A percentile compares a stretch with the other conserved stretches of the same genome.
phyloP scores from a whole-genome alignment of 1,140 invertebrate species.

The Heliothis subflexa region DNA sequence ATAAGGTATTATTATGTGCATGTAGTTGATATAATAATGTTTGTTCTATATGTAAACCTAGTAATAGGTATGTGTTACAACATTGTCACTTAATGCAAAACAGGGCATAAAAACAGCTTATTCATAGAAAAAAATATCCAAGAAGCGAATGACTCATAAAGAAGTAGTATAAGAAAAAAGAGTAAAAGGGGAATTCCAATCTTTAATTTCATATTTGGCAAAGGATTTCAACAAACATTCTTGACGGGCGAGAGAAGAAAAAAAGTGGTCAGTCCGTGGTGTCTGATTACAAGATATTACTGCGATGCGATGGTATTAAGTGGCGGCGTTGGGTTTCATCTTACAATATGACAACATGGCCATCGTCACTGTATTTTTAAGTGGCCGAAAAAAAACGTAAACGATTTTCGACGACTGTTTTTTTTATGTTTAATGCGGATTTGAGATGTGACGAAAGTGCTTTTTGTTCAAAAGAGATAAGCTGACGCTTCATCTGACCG shows the following conservation, averaged over 20 bases:
- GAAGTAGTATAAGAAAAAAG: no score
- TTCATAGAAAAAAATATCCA: no score
- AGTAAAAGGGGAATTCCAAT: not conserved
- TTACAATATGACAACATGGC: slow-evolving; percentile 52
- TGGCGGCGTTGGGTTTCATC: slow-evolving; percentile 48
- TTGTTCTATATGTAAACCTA: no score
- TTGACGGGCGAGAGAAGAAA: slow-evolving; percentile 30
- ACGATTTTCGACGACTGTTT: slow-evolving; percentile 21
- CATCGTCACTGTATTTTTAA: slow-evolving; percentile 31
- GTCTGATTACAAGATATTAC: slow-evolving; percentile 53
- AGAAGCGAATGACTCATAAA: no score
- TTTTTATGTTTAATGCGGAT: not conserved
- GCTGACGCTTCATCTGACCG: no score
- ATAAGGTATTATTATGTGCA: not conserved
- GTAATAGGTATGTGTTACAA: no score
- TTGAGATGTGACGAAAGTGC: not conserved
- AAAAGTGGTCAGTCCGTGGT: slow-evolving; percentile 30
- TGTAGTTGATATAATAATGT: no score
- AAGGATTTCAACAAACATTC: slow-evolving; percentile 38
- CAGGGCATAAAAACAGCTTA: no score
- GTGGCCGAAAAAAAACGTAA: slow-evolving; percentile 12
- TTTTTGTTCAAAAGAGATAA: not conserved
- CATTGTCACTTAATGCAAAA: no score
- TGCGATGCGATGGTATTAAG: slow-evolving; percentile 50
- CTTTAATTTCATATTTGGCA: slow-evolving; percentile 38